phyloP scores from a whole-genome alignment of 2,113 vertebrate genomes.

The Calidris pugnax region DNA sequence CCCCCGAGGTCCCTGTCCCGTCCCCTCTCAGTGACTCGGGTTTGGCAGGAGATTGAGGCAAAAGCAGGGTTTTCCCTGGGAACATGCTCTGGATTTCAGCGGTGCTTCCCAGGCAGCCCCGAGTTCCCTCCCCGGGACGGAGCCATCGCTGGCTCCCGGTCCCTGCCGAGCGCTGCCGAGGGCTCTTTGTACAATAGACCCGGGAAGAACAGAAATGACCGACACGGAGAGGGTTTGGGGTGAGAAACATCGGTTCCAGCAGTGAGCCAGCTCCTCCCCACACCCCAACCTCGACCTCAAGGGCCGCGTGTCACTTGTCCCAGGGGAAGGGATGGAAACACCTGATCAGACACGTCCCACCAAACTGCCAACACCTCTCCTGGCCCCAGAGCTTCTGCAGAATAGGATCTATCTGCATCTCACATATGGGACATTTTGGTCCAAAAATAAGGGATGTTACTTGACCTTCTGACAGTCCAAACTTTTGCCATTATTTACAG shows the following conservation, averaged over 20 bases:
- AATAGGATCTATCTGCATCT: background rate
- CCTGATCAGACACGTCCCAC: accelerated
- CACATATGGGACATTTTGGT: background rate
- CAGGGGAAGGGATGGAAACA: accelerated
- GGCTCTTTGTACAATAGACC: background rate
- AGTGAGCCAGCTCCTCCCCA: background rate
- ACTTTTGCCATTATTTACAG: background rate
- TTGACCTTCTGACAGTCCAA: accelerated
- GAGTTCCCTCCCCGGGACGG: accelerated
- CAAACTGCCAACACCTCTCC: background rate
- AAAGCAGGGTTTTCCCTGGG: background rate
- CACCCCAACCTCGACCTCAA: background rate
- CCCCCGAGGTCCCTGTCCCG: background rate
- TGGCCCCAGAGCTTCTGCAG: background rate
- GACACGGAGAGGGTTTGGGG: background rate
- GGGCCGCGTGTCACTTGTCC: background rate
- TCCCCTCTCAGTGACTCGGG: accelerated
- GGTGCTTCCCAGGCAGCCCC: background rate
- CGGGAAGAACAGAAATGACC: background rate
- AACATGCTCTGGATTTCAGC: background rate
- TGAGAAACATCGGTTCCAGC: background rate
- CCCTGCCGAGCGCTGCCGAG: background rate
- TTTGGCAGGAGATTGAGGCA: background rate
- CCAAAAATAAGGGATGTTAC: accelerated
- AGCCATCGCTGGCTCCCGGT: background rate